Conservation (phyloP, 2,797 vertebrate genomes). For the Chiroxiphia lanceolata region DNA sequence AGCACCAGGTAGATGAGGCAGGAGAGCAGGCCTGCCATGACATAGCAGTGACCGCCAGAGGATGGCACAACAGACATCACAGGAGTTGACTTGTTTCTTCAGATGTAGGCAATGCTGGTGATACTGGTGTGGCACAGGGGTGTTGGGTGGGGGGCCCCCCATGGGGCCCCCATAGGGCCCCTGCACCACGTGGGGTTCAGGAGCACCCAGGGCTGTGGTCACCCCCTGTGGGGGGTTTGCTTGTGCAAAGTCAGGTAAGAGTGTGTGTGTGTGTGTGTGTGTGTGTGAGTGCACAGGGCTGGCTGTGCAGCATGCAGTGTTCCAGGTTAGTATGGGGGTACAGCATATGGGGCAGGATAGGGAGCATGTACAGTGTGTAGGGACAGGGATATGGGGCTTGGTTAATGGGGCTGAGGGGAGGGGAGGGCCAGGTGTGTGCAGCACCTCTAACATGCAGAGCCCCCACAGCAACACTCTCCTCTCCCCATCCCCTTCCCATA, state of each 20-base stretch:
- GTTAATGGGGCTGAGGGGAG: not conserved
- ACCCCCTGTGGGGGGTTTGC: not conserved
- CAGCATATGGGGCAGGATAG: not conserved
- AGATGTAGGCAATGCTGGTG: rapidly evolving
- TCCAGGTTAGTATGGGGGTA: not conserved
- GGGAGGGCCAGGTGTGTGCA: not conserved
- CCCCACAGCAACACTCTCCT: not conserved
- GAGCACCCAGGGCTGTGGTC: not conserved
- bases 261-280: not conserved
- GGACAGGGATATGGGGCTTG: not conserved
- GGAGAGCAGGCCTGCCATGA: not conserved
- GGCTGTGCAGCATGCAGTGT: not conserved
- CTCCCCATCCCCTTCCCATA: not conserved
- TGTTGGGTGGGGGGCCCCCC: rapidly evolving
- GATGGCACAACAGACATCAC: not conserved
- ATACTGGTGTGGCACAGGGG: not conserved
- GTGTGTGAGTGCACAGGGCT: not conserved
- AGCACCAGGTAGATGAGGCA: not conserved
- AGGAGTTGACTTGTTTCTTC: not conserved
- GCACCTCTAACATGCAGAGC: rapidly evolving
- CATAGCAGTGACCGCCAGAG: rapidly evolving
- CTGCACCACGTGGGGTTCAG: rapidly evolving
- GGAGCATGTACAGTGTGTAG: not conserved
- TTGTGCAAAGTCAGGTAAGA: not conserved
- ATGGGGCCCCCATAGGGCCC: not conserved